phyloP scores from a whole-genome alignment of 2,797 vertebrate genomes.

The Parambassis ranga region DNA sequence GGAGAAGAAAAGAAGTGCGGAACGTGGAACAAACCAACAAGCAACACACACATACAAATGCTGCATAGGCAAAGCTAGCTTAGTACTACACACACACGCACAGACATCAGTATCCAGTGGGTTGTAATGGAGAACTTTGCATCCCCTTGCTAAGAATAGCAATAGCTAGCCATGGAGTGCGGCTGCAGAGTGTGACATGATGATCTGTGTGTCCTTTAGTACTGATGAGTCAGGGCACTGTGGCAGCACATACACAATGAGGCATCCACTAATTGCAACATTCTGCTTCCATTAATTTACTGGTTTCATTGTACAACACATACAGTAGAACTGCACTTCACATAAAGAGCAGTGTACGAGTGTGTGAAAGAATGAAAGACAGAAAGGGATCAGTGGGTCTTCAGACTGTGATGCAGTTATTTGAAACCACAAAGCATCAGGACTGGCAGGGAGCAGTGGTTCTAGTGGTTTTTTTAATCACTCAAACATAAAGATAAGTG shows the following conservation, averaged over 20 bases:
- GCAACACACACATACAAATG: background rate
- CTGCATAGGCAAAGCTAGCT: slow-evolving; percentile 22
- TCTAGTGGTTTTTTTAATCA: background rate
- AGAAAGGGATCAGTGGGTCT: slow-evolving; percentile 45
- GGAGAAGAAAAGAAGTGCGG: background rate
- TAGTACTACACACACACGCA: slow-evolving; percentile 8
- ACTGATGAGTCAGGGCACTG: slow-evolving; percentile 62
- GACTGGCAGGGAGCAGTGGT: no score
- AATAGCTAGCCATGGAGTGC: slow-evolving; percentile 25
- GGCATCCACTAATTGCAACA: background rate
- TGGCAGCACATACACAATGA: slow-evolving; percentile 1
- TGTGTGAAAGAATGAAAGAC: slow-evolving; percentile 3
- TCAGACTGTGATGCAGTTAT: slow-evolving; percentile 38
- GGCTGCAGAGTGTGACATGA: slow-evolving; percentile 41
- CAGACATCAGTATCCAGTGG: slow-evolving; percentile 45
- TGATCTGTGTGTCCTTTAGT: slow-evolving; percentile 51
- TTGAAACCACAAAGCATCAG: no score
- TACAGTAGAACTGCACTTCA: no score
- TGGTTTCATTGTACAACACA: no score
- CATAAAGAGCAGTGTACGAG: no score
- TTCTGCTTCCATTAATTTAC: no score
- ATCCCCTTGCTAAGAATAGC: slow-evolving; percentile 58
- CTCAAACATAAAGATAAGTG: background rate
- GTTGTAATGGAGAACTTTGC: slow-evolving; percentile 60
- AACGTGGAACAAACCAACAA: background rate